phyloP scores from a whole-genome alignment of 2,888 invertebrate genomes.

The Oasisia sp. region DNA sequence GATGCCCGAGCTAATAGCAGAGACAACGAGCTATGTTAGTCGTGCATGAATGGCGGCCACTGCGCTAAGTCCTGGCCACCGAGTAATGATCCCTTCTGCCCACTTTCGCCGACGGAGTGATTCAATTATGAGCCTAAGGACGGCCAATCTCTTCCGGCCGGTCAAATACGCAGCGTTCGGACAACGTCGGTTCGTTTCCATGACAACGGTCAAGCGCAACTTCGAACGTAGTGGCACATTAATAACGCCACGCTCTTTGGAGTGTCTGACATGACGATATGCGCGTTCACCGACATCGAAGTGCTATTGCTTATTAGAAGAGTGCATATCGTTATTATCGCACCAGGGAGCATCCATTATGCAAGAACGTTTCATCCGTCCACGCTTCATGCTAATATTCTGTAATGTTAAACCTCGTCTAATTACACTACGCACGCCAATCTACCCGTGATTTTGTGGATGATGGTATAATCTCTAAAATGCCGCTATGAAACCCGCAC shows the following conservation, averaged over 20 bases:
- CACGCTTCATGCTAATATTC: not conserved
- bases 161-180: not conserved
- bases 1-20: not conserved
- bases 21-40: not conserved
- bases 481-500: not conserved
- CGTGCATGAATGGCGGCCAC: not conserved
- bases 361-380: not conserved
- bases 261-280: not conserved
- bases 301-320: conserved; percentile 1
- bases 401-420: not conserved
- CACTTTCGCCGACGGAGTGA: not conserved
- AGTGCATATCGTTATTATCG: conserved; percentile 5
- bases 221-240: not conserved
- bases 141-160: not conserved
- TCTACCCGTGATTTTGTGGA: not conserved
- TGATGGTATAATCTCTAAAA: not conserved
- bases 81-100: not conserved
- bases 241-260: not conserved
- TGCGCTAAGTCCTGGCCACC: not conserved
- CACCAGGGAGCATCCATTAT: not conserved
- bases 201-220: not conserved
- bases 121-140: conserved; percentile 3
- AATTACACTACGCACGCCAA: not conserved
- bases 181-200: not conserved
- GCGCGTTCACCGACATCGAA: not conserved